A percentile compares a stretch with the other conserved stretches of the same genome.
Evolutionary conservation across 2,888 invertebrate species (phyloP).

Genomic region (Amphipyra berbera): DNA sequence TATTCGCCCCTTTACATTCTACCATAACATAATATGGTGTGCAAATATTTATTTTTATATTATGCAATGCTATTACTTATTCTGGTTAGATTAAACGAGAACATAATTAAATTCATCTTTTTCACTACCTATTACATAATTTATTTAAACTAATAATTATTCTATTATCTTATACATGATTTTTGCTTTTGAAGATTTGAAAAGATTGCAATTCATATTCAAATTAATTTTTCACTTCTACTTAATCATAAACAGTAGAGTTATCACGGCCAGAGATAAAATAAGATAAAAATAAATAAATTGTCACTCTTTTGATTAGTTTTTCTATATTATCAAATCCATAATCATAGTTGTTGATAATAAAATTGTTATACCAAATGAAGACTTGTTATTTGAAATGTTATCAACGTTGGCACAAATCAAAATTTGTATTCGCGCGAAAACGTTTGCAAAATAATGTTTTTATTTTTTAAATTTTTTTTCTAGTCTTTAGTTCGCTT

Average conservation of each 20-base stretch:
- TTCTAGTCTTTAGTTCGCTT: no score
- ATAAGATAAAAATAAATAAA: constrained; percentile 15
- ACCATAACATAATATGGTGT: no score
- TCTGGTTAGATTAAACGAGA: no score
- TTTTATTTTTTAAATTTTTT: no score
- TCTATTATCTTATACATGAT: background rate
- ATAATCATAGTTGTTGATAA: background rate
- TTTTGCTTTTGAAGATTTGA: constrained; percentile 6
- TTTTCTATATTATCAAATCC: constrained; percentile 22
- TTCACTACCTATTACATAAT: background rate
- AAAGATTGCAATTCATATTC: background rate
- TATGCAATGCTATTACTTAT: no score
- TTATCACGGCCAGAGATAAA: constrained; percentile 39
- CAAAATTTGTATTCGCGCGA: no score
- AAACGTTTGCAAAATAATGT: no score
- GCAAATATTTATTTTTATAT: no score
- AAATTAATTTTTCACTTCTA: background rate
- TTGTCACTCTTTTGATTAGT: constrained; percentile 25
- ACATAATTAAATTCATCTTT: no score
- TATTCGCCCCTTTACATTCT: no score
- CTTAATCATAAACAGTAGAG: constrained; percentile 22
- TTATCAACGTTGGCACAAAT: background rate
- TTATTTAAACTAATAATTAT: background rate
- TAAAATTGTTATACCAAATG: constrained; percentile 3
- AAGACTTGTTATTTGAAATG: background rate